Evolutionary conservation across 2,113 vertebrate genomes (phyloP).

Genomic region (human (Homo sapiens)): DNA sequence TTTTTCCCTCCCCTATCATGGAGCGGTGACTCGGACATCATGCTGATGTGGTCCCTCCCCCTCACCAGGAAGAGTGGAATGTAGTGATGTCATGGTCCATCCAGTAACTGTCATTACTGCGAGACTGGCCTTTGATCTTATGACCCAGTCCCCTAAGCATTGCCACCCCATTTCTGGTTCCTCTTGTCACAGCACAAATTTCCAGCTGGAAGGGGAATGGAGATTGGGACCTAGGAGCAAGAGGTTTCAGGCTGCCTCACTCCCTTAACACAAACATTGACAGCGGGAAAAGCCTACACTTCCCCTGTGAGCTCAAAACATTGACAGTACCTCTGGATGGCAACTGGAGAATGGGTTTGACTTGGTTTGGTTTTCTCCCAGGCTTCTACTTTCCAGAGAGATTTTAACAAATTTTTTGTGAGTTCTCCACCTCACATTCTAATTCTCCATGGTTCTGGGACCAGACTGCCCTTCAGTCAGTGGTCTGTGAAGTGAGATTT

Average conservation of each 20-base stretch:
- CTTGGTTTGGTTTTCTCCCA: slow-evolving; percentile 12
- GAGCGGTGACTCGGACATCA: too few relatives aligned
- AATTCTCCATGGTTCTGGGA: background rate
- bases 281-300: background rate
- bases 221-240: background rate
- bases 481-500: background rate
- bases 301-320: background rate
- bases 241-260: too few relatives aligned
- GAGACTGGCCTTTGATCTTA: slow-evolving; percentile 12
- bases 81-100: background rate
- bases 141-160: background rate
- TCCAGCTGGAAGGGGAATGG: background rate
- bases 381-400: slow-evolving; percentile 8
- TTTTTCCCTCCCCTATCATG: too few relatives aligned
- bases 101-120: slow-evolving; percentile 43
- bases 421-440: background rate
- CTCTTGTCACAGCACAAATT: background rate
- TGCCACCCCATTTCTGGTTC: background rate
- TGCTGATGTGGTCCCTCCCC: too few relatives aligned
- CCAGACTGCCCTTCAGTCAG: background rate
- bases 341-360: background rate
- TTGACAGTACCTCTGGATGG: background rate
- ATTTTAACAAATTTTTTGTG: background rate
- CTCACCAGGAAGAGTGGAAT: background rate
- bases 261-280: background rate